Evolutionary conservation across 2,797 vertebrate genomes (phyloP), one percentile per base, ranked within the genome.

Genomic region (Artibeus lituratus): DNA sequence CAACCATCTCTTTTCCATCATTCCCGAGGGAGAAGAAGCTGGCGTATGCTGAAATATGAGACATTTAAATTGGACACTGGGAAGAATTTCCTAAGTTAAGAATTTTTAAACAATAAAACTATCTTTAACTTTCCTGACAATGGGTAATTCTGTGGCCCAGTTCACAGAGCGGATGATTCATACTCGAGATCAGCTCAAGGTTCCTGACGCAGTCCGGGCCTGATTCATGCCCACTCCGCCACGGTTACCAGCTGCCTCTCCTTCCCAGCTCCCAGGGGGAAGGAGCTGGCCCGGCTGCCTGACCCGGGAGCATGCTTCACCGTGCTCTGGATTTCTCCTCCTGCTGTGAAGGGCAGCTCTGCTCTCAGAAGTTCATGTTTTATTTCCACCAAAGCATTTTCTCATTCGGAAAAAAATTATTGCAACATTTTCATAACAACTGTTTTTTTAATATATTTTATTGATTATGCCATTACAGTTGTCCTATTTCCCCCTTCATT

Each of bases 91-190:
- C 78, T 74, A n/a, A 90, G 44, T 44, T 44, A 35, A 89, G 44
- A 62, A 80, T 70, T 94, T 94, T 96, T 62, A 91, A 74, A 87
- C 35, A 82, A 39, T 51, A 73, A 87, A 76, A 78, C 35, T 84
- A 18, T 90, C 55, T 96, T 84, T 87, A 88, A 65, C 24, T 89
- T 90, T 89, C 76, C 69, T 16, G 22, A 69, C 12, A 87, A 29
- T 2, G 2, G 59, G 7, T 82, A 93, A 49, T 42, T 82, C 95
- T 55, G 72, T 85, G 49, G 81, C 55, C 21, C 10, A 42, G 24
- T 62, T 85, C 72, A 47, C 7, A 10, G 47, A 84, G 2, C 78
- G 47, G 26, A 55, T 21, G 29, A 82, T 39, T 89, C 47, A 83
- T 21, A 39, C 9, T 85, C 59, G 67, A 73, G 42, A 65, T 77